Percentiles rank a stretch among this genome's conserved stretches.
phyloP scores from a whole-genome alignment of 1,140 invertebrate species.

The Anagrus nilaparvatae region DNA sequence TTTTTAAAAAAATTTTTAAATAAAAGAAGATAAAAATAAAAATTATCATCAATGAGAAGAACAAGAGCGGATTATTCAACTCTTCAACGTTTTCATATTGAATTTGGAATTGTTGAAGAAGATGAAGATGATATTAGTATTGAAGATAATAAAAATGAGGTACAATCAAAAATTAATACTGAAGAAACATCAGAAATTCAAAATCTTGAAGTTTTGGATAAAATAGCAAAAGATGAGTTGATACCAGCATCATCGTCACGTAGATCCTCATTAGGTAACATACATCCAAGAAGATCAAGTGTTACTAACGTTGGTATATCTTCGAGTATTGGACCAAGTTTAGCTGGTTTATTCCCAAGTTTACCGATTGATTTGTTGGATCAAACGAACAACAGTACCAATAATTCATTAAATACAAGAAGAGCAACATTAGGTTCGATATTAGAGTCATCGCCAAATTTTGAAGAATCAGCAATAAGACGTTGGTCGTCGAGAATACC shows the following conservation, averaged over 20 bases:
- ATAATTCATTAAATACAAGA: no score
- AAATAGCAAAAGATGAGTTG: neutral
- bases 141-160: conserved; percentile 10
- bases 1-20: no score
- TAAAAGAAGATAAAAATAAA: neutral
- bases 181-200: neutral
- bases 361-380: conserved; percentile 21
- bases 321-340: conserved; percentile 34
- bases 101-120: conserved; percentile 27
- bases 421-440: no score
- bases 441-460: no score
- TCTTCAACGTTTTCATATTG: conserved; percentile 23
- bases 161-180: neutral
- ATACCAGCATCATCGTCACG: no score
- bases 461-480: neutral
- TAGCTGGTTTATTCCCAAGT: conserved; percentile 26
- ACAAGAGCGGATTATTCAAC: no score
- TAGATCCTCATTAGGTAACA: no score
- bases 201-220: neutral
- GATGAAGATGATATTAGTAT: conserved; percentile 21
- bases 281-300: conserved; percentile 21
- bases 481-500: conserved; percentile 23
- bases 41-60: no score
- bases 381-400: no score
- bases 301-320: conserved; percentile 31